A percentile compares a stretch with the other conserved stretches of the same genome.
phyloP scores from a whole-genome alignment of 1,140 invertebrate genomes.

The Onthophagus taurus region DNA sequence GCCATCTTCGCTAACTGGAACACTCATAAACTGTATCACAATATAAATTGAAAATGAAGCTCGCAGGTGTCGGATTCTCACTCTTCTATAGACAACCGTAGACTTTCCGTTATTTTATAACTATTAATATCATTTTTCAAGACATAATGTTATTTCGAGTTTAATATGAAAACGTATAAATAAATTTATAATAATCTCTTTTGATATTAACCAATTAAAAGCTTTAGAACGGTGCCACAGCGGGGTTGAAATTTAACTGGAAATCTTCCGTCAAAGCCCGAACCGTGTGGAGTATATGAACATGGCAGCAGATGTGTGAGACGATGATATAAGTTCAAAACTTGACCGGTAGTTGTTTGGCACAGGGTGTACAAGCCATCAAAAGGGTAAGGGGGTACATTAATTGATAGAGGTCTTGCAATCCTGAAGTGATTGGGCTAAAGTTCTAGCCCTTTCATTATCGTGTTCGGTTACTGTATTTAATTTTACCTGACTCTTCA shows the following conservation, averaged over 20 bases:
- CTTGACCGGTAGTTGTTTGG: too few relatives aligned
- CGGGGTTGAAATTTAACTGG: constrained; percentile 3
- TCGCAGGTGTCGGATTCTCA: too few relatives aligned
- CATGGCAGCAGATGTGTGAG: neutral
- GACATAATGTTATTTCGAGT: too few relatives aligned
- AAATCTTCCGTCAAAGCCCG: neutral
- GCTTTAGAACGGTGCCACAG: neutral
- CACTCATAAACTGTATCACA: too few relatives aligned
- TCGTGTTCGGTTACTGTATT: neutral
- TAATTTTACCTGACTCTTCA: constrained; percentile 73
- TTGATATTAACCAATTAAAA: constrained; percentile 1
- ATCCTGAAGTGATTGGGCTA: constrained; percentile 8
- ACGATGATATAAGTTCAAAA: constrained; percentile 7
- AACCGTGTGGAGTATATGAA: neutral
- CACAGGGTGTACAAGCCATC: constrained; percentile 6
- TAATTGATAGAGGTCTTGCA: constrained; percentile 12
- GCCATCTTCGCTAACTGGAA: too few relatives aligned
- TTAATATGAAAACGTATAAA: neutral
- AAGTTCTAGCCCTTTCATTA: constrained; percentile 10
- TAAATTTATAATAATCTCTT: neutral
- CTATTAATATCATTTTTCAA: too few relatives aligned
- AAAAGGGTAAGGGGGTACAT: constrained; percentile 5
- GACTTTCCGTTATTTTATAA: too few relatives aligned
- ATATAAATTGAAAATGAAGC: too few relatives aligned
- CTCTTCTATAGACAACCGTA: too few relatives aligned